Evolutionary conservation across 2,888 invertebrate genomes (phyloP).

Genomic region (Sipha maydis): DNA sequence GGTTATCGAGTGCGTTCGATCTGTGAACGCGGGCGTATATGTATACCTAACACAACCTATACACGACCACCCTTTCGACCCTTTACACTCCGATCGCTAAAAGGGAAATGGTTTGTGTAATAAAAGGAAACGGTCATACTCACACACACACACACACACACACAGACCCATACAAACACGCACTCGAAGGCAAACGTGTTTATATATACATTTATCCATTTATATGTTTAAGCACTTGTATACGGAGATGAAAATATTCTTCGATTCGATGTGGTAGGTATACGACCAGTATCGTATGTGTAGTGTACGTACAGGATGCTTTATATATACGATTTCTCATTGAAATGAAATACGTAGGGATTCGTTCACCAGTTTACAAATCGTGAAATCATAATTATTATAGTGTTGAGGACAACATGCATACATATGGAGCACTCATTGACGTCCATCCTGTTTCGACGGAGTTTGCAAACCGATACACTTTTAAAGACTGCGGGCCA

Average conservation of each 20-base stretch:
- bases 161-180: background rate
- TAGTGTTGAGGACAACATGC: too few species aligned
- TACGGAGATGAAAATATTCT: background rate
- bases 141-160: background rate
- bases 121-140: slow-evolving; percentile 44
- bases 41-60: too few species aligned
- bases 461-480: too few species aligned
- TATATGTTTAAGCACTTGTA: background rate
- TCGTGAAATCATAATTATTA: too few species aligned
- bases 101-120: slow-evolving; percentile 37
- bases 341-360: too few species aligned
- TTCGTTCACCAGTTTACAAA: too few species aligned
- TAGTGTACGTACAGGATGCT: background rate
- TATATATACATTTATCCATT: too few species aligned
- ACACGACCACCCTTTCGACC: background rate
- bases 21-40: background rate
- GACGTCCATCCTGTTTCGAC: too few species aligned
- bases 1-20: slow-evolving; percentile 45
- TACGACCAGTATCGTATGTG: background rate
- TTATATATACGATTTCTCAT: background rate
- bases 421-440: too few species aligned
- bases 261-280: background rate
- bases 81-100: background rate
- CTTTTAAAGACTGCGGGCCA: too few species aligned
- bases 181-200: background rate